Conservation (phyloP, 2,888 invertebrate species). For the Chrysolina oricalcia region DNA sequence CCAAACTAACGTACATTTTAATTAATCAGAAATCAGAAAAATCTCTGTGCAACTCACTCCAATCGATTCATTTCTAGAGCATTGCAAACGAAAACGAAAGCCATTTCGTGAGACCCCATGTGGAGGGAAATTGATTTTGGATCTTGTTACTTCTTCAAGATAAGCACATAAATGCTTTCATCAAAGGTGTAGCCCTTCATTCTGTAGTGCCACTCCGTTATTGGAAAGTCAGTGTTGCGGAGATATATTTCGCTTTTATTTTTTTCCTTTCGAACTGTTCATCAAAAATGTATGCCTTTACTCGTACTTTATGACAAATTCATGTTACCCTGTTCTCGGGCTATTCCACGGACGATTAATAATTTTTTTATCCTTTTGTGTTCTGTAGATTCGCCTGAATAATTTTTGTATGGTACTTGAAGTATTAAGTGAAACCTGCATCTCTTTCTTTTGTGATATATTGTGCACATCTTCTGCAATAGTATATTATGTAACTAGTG, state of each 20-base stretch:
- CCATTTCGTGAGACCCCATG: constrained; percentile 9
- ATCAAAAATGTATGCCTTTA: not conserved
- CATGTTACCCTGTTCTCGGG: too few species aligned
- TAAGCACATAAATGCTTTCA: constrained; percentile 19
- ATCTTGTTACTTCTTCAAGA: constrained; percentile 13
- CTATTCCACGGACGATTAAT: too few species aligned
- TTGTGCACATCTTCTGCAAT: too few species aligned
- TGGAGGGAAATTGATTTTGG: constrained; percentile 29
- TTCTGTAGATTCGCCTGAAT: too few species aligned
- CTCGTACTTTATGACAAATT: not conserved
- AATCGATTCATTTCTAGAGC: not conserved
- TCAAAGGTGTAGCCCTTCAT: constrained; percentile 8
- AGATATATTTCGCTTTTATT: not conserved
- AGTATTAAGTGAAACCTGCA: too few species aligned
- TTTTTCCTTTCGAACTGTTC: not conserved
- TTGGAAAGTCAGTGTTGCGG: not conserved
- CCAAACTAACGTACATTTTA: too few species aligned
- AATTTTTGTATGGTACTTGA: too few species aligned
- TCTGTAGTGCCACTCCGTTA: constrained; percentile 6
- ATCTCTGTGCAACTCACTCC: too few species aligned
- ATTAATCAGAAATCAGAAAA: too few species aligned
- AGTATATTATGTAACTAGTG: too few species aligned
- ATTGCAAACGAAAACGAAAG: not conserved
- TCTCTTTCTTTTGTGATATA: too few species aligned
- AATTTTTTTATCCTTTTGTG: too few species aligned